Base-by-base conservation (phyloP, 2,113 vertebrate species). In the Cromileptes altivelis region DNA sequence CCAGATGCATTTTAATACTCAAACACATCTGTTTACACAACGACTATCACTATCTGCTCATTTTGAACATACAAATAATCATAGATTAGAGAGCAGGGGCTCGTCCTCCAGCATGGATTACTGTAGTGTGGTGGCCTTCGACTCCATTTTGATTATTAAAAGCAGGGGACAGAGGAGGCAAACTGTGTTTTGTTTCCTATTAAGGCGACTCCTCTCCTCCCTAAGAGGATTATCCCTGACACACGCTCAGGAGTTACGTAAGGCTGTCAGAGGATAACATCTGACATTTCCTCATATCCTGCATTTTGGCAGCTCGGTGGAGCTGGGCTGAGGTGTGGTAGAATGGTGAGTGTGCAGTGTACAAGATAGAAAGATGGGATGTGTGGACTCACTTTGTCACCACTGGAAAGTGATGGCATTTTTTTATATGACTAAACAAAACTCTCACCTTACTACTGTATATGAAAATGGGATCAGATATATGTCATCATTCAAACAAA, bases 111-210 rank as follows among this genome's bases (percentile, higher is more conserved):
- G 57, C 70, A 1, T 78, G 86, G 88, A 94, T 93, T 93, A 92
- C 85, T 49, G 75, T 7, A 70, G 17, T 68, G 80, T 13, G 57
- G 56, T 55, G 74, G 77, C 84, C 76, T 69, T 53, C 8, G n/a
- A 83, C 78, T 88, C 88, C 87, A 92, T 88, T 94, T 92, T 90
- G 82, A 89, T 93, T 90, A 94, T 93, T 89, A 92, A 94, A 93
- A 84, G 76, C 81, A 65, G 70, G 80, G 83, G 80, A 87, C 80
- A 89, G 89, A 60, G 61, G 85, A 88, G 80, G 74, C 83, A 90
- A 87, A 93, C 80, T 75, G 79, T 75, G 64, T 89, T 93, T 91
- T 88, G 91, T 89, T 91, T 84, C 87, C 88, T 84, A 81, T 88
- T 72, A 80, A 75, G 68, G 79, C 81, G 17, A 88, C 81, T 89